phyloP scores from a whole-genome alignment of 2,113 vertebrate species.

The rat (Rattus norvegicus) region GRCr8 NC_086035.1:13930501-13931000 shows the following conservation, averaged over 20 bases:
- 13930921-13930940: constrained; percentile 70
- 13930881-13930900: constrained; percentile 77
- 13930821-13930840: constrained; percentile 69
- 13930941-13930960: constrained; percentile 71
- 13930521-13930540: background rate
- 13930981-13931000: constrained; percentile 56
- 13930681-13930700: constrained; percentile 54
- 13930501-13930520: background rate
- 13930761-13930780: constrained; percentile 75
- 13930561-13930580: background rate
- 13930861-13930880: constrained; percentile 77
- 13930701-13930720: constrained; percentile 73
- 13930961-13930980: background rate
- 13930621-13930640: constrained; percentile 33
- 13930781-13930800: constrained; percentile 72
- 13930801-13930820: constrained; percentile 55
- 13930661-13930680: constrained; percentile 10
- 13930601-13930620: constrained; percentile 61
- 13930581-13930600: background rate
- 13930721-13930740: constrained; percentile 57
- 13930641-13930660: constrained; percentile 60
- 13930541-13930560: background rate
- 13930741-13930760: constrained; percentile 68
- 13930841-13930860: constrained; percentile 73
- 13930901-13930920: constrained; percentile 68